Base-by-base conservation (phyloP, 2,797 vertebrate genomes). In the Dryobates pubescens region DNA sequence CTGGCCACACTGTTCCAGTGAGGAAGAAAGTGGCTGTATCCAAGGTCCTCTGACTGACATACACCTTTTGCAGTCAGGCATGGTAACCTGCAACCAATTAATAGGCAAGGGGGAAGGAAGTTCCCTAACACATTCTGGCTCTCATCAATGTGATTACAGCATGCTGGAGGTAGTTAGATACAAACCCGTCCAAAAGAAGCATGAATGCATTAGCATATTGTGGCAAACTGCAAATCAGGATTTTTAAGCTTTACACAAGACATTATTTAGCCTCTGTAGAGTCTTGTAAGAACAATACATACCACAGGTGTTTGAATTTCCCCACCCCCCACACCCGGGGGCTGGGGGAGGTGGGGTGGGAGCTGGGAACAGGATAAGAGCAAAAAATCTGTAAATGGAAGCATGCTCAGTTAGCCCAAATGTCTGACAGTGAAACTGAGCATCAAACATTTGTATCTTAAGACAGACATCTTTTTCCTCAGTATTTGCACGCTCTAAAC, bases 141-240 rank as follows among this genome's bases (percentile, higher is more conserved):
- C 72, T 83, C 69, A 75, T 32, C n/a, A 75, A 9, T 9, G 24
- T 0, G 2, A 69, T 58, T 29, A 53, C 54, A 72, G 57, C 32
- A 47, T 57, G 43, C 34, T 24, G 18, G 72, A 67, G 10, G 78
- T 89, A 89, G 51, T 92, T 34, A 80, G 51, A 72, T 23, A 41
- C 14, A 93, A 94, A 93, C 84, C 54, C 80, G 54, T 10, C 73
- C 83, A 83, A 74, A 89, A 64, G 76, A 79, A 95, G 81, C 79
- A 83, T 8, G 38, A n/a, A 41, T 38, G 56, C 4, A 51, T 86
- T 53, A 95, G 78, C 75, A 77, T 82, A 74, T 78, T 12, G 13
- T 61, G 27, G 84, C 93, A 90, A 95, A 92, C 86, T 94, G 87
- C 78, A 96, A 91, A 94, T 94, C 43, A 90, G 81, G 88, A 88